These are phyloP conservation scores for Drosophila tropicalis DNA, from an alignment of 1,140 invertebrate species.

Conservation along the genomic window DNA sequence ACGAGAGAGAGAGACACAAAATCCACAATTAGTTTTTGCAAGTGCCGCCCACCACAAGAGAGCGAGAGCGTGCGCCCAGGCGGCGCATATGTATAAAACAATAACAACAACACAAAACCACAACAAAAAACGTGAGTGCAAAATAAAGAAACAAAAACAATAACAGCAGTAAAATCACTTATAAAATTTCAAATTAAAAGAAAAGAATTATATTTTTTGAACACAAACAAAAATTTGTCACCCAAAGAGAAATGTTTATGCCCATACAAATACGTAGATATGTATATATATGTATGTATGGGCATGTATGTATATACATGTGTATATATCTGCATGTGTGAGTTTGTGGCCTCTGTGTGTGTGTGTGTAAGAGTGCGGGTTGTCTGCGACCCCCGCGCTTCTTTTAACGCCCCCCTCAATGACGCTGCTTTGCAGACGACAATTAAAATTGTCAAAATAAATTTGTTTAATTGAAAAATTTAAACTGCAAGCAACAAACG, in stretches of 20 bases:
- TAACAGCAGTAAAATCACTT: conserved; percentile 27
- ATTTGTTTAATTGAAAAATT: conserved; percentile 12
- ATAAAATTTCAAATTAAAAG: conserved; percentile 7
- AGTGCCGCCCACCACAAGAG: conserved; percentile 53
- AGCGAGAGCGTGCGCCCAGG: conserved; percentile 16
- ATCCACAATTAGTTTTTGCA: conserved; percentile 47
- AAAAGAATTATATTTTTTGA: conserved; percentile 22
- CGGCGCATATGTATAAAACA: conserved; percentile 23
- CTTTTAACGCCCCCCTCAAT: conserved; percentile 13
- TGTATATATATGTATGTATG: not conserved
- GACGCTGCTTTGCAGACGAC: not conserved
- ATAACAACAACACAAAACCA: conserved; percentile 9
- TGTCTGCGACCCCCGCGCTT: conserved; percentile 1
- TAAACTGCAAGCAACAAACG: conserved; percentile 8
- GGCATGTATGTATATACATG: no score
- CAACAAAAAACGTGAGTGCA: conserved; percentile 22
- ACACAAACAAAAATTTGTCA: conserved; percentile 12
- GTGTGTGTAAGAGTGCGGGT: conserved; percentile 18
- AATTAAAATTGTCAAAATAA: conserved; percentile 21
- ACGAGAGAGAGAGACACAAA: conserved; percentile 28
- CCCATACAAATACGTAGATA: no score
- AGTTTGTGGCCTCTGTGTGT: not conserved
- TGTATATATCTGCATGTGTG: not conserved
- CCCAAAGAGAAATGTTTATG: conserved; percentile 3
- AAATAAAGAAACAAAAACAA: conserved; percentile 25